phyloP scores from a whole-genome alignment of 2,797 vertebrate genomes.

The Myotis vivesi region DNA sequence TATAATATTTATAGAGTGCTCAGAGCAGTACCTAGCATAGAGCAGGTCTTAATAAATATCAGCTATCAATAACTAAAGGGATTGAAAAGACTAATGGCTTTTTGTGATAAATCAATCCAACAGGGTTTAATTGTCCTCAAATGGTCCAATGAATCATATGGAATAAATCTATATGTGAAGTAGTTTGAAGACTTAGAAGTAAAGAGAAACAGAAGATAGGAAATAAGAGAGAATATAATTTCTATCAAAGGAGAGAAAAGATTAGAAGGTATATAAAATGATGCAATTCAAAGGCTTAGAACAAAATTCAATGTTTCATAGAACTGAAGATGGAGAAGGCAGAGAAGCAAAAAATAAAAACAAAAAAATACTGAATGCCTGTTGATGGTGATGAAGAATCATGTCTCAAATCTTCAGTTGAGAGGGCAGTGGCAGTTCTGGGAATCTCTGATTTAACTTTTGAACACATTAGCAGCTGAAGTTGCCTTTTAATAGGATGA shows the following conservation, averaged over 20 bases:
- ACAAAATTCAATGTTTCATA: neutral
- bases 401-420: neutral
- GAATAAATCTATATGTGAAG: neutral
- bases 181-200: neutral
- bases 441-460: neutral
- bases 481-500: slow-evolving; percentile 8
- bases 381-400: too few relatives aligned
- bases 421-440: neutral
- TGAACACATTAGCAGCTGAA: neutral
- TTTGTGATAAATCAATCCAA: neutral
- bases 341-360: neutral
- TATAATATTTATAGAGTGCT: neutral
- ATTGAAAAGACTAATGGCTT: neutral
- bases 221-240: neutral
- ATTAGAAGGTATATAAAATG: slow-evolving; percentile 10
- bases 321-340: neutral
- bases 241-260: neutral
- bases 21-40: neutral
- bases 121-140: neutral
- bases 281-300: neutral
- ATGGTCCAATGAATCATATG: neutral
- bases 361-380: neutral
- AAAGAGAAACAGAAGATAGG: neutral
- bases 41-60: neutral
- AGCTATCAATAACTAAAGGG: neutral